Percentiles rank a stretch among this genome's conserved stretches.
These are phyloP conservation scores for Staurois parvus DNA, from an alignment of 2,797 vertebrate genomes.

Conservation along the genomic window DNA sequence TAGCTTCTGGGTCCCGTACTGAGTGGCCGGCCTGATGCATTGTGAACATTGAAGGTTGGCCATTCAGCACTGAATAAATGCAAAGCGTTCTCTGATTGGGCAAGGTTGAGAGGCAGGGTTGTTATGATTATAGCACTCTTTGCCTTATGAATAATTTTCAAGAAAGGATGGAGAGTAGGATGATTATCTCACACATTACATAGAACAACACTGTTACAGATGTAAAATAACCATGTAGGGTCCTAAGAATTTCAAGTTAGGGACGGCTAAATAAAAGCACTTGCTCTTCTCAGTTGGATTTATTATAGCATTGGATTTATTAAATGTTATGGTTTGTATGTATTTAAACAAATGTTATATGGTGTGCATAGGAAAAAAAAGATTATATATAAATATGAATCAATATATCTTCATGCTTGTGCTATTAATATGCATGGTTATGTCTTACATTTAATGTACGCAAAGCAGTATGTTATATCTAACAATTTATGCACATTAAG, in stretches of 20 bases:
- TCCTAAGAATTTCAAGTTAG: not conserved
- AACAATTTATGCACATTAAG: constrained; percentile 42
- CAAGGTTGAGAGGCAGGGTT: no score
- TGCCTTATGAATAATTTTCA: no score
- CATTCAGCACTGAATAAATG: no score
- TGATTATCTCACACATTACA: no score
- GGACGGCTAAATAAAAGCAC: not conserved
- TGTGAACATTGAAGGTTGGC: no score
- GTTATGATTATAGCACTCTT: no score
- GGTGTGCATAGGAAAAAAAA: constrained; percentile 14
- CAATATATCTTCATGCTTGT: constrained; percentile 16
- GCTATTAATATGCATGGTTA: constrained; percentile 46
- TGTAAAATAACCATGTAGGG: not conserved
- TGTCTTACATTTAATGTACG: constrained; percentile 41
- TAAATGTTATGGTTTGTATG: not conserved
- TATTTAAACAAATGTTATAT: not conserved
- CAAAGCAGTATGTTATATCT: constrained; percentile 31
- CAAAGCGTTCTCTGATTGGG: no score
- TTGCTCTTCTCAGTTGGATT: not conserved
- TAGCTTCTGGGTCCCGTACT: no score
- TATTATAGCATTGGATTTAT: not conserved
- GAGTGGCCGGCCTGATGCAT: no score
- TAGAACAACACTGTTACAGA: no score
- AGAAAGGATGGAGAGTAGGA: no score
- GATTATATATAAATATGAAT: constrained; percentile 65